Percentiles rank a stretch among this genome's conserved stretches.
Evolutionary conservation across 1,140 invertebrate species (phyloP).

Genomic region (Aporrectodea caliginosa): DNA sequence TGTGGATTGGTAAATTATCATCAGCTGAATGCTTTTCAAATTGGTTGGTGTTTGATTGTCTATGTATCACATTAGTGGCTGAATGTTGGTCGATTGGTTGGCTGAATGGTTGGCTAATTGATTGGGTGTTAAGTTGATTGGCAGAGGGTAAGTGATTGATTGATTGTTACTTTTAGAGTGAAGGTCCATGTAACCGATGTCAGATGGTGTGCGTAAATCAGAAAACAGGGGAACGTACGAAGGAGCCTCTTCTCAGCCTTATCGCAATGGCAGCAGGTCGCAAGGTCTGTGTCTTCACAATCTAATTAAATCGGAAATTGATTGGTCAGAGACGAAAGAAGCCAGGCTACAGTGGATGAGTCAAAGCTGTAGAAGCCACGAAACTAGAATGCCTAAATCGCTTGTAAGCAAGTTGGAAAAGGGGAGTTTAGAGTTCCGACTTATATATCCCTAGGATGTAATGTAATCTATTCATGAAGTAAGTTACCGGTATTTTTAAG

Average conservation of each 20-base stretch:
- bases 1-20: no score
- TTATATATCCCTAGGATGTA: background rate
- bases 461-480: no score
- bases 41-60: background rate
- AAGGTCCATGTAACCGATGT: constrained; percentile 77
- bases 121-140: no score
- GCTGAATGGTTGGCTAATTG: no score
- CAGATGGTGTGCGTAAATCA: constrained; percentile 93
- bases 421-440: background rate
- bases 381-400: background rate
- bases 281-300: background rate
- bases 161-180: constrained; percentile 58
- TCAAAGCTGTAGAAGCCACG: no score
- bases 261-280: background rate
- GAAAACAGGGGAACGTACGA: constrained; percentile 70
- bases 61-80: background rate
- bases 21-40: background rate
- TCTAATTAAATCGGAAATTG: background rate
- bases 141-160: background rate
- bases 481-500: no score
- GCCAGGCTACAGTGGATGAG: no score
- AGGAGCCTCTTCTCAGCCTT: constrained; percentile 67
- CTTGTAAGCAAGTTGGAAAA: background rate
- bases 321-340: no score
- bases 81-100: background rate